Percentiles rank a stretch among this genome's conserved stretches.
Evolutionary conservation across 2,888 invertebrate species (phyloP).

Genomic region (Girardia tigrina): DNA sequence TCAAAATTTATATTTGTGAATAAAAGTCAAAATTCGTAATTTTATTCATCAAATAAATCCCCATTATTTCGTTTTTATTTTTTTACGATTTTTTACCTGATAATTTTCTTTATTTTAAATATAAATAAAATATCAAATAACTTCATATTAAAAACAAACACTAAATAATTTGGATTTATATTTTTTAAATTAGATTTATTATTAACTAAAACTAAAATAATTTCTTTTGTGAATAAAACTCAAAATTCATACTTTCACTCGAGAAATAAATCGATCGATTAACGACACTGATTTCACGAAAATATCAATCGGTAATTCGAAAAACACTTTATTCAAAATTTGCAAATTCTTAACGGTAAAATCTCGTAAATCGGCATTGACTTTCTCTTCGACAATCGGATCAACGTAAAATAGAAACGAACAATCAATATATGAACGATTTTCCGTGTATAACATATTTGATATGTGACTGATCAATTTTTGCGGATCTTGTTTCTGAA

Average conservation of each 20-base stretch:
- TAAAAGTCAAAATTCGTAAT: no score
- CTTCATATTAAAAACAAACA: no score
- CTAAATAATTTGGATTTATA: no score
- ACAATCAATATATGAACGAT: neutral
- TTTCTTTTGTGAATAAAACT: no score
- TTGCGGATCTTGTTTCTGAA: neutral
- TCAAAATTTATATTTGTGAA: no score
- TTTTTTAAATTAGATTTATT: no score
- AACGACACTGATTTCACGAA: neutral
- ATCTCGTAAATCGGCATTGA: neutral
- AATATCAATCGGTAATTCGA: neutral
- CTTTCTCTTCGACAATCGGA: neutral
- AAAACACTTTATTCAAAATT: neutral
- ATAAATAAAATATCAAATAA: no score
- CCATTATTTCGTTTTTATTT: no score
- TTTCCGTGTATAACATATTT: neutral
- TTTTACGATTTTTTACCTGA: no score
- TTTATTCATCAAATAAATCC: no score
- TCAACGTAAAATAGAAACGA: neutral
- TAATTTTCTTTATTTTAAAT: no score
- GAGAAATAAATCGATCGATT: neutral
- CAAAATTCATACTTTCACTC: neutral
- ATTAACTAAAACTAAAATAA: no score
- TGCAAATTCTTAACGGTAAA: neutral
- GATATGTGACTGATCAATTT: neutral